A percentile compares a stretch with the other conserved stretches of the same genome.
phyloP scores from a whole-genome alignment of 2,888 invertebrate species.

The Slavum lentiscoides region DNA sequence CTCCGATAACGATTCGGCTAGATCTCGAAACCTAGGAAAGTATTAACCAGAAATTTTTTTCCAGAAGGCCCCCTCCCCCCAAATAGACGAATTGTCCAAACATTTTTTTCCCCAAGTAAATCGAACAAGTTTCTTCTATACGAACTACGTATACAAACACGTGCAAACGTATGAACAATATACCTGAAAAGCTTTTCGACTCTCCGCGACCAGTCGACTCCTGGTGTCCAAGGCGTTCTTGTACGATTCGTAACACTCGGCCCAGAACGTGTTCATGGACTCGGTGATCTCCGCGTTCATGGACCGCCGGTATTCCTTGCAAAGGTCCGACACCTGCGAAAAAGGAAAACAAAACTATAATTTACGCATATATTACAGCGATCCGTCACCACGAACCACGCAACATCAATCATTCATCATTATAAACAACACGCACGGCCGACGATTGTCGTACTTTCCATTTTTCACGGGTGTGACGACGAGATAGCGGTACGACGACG shows the following conservation, averaged over 20 bases:
- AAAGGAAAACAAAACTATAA: no score
- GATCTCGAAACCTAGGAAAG: no score
- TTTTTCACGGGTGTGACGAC: constrained; percentile 49
- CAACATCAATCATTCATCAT: constrained; percentile 25
- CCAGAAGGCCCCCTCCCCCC: no score
- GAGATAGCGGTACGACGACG: background rate
- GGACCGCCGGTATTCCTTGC: constrained; percentile 63
- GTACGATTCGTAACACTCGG: constrained; percentile 67
- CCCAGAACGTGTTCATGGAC: constrained; percentile 66
- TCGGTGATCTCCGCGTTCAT: constrained; percentile 63
- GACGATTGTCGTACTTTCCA: constrained; percentile 39
- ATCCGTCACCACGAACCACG: constrained; percentile 23
- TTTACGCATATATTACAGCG: no score
- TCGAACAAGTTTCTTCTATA: no score
- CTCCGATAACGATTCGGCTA: no score
- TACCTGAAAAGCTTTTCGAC: constrained; percentile 65
- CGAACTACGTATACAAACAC: background rate
- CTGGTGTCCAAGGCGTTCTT: constrained; percentile 65
- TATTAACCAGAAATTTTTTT: no score
- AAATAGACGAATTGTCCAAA: no score
- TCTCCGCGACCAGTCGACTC: constrained; percentile 64
- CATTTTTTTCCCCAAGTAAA: no score
- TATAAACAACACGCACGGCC: background rate
- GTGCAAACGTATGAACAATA: background rate
- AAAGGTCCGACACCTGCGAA: constrained; percentile 46